Conservation (phyloP, 2,797 vertebrate species). For the Cyprinella venusta region DNA sequence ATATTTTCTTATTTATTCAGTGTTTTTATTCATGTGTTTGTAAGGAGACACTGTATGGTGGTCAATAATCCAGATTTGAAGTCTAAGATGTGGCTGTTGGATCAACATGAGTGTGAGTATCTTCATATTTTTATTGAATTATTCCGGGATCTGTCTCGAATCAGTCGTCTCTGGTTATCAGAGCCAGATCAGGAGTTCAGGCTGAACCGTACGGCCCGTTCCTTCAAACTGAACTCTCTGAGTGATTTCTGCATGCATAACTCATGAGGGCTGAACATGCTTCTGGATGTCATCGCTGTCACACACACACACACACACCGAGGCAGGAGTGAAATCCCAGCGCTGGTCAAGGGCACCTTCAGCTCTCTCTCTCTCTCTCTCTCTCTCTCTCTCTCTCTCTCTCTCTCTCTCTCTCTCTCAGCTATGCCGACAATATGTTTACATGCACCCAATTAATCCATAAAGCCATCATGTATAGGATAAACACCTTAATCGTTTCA, state of each 20-base stretch:
- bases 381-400: slow-evolving; percentile 71
- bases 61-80: not conserved
- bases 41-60: not conserved
- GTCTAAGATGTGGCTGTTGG: not conserved
- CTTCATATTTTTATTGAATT: not conserved
- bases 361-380: slow-evolving; percentile 73
- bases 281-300: slow-evolving; percentile 59
- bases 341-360: slow-evolving; percentile 78
- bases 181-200: not conserved
- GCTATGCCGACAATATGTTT: too few species aligned
- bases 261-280: slow-evolving; percentile 13
- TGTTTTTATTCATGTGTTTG: not conserved
- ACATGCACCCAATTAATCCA: too few species aligned
- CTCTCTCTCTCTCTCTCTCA: slow-evolving; percentile 68
- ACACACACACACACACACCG: slow-evolving; percentile 4
- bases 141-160: not conserved
- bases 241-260: slow-evolving; percentile 10
- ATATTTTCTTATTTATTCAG: not conserved
- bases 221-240: not conserved
- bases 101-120: not conserved
- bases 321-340: slow-evolving; percentile 75
- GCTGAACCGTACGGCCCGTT: not conserved
- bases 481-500: too few species aligned
- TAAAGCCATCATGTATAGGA: too few species aligned
- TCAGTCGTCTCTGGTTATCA: not conserved